phyloP scores from a whole-genome alignment of 2,797 vertebrate genomes.

The Sebastes hubbsi region DNA sequence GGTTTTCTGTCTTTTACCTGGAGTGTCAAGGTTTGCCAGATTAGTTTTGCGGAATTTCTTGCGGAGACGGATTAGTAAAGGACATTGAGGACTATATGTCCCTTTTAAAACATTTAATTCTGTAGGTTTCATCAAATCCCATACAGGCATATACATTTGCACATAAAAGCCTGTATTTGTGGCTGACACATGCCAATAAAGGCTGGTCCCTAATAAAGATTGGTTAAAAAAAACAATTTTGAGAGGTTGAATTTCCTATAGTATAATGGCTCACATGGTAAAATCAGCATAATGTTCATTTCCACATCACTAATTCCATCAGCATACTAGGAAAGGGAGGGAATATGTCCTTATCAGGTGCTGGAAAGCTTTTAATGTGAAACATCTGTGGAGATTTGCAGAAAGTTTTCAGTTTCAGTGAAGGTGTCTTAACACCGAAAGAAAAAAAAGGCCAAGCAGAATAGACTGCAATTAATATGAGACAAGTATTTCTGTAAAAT shows the following conservation, averaged over 20 bases:
- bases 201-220: not conserved
- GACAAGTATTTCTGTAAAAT: not conserved
- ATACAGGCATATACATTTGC: not conserved
- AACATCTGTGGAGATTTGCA: not conserved
- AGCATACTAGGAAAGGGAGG: not conserved
- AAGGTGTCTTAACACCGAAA: not conserved
- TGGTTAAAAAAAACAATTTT: not conserved
- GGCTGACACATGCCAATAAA: not conserved
- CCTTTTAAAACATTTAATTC: not conserved
- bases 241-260: not conserved
- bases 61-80: not conserved
- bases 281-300: not conserved
- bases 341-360: not conserved
- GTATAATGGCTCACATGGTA: not conserved
- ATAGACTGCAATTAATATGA: not conserved
- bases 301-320: not conserved
- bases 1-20: not conserved
- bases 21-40: not conserved
- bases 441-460: not conserved
- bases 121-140: not conserved
- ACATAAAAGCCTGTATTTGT: not conserved
- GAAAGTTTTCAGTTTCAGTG: not conserved
- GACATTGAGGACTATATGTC: not conserved
- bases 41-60: not conserved
- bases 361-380: not conserved